phyloP scores from a whole-genome alignment of 2,797 vertebrate genomes.

The Poeciliopsis infans region DNA sequence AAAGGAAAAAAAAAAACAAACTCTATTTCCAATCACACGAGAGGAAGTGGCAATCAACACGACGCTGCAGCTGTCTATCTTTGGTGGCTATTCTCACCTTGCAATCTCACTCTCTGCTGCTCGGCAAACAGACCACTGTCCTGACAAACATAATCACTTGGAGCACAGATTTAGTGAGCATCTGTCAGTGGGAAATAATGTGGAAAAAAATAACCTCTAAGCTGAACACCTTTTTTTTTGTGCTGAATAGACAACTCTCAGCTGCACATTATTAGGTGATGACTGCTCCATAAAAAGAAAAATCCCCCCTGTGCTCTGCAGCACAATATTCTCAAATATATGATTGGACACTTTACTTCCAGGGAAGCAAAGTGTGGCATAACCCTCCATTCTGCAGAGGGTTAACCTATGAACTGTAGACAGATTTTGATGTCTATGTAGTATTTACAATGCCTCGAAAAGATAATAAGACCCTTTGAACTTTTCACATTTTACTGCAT shows the following conservation, averaged over 20 bases:
- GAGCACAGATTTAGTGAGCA: slow-evolving; percentile 51
- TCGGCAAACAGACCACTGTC: slow-evolving; percentile 61
- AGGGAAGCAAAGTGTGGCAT: slow-evolving; percentile 21
- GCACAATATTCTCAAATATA: slow-evolving; percentile 27
- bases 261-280: slow-evolving; percentile 38
- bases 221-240: slow-evolving; percentile 42
- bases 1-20: background rate
- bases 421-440: background rate
- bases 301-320: slow-evolving; percentile 19
- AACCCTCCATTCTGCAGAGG: background rate
- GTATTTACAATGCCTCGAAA: background rate
- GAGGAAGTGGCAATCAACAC: slow-evolving; percentile 69
- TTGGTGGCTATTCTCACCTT: slow-evolving; percentile 56
- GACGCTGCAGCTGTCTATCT: slow-evolving; percentile 64
- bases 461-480: background rate
- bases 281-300: slow-evolving; percentile 44
- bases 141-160: slow-evolving; percentile 71
- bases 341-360: slow-evolving; percentile 20
- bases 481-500: background rate
- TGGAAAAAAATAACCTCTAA: background rate
- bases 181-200: slow-evolving; percentile 47
- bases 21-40: slow-evolving; percentile 65
- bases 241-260: slow-evolving; percentile 33
- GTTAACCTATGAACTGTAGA: background rate
- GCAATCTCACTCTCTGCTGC: slow-evolving; percentile 66